These are phyloP conservation scores for Cyclargus thomasi DNA, from an alignment of 1,140 invertebrate species.

Conservation along the genomic window DNA sequence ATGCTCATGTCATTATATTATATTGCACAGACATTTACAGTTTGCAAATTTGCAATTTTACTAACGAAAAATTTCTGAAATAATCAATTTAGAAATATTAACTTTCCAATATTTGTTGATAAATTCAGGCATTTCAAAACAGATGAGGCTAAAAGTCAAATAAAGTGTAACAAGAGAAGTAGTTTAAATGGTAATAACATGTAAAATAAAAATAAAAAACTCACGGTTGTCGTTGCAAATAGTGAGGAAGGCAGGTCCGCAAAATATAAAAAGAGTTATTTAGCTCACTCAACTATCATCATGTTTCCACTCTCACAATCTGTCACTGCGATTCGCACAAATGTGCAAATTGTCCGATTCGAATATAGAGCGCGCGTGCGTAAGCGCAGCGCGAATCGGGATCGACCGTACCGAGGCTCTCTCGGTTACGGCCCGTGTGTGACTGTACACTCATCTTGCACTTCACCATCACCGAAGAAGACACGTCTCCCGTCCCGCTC, in stretches of 20 bases:
- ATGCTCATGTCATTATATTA: no score
- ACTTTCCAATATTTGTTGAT: no score
- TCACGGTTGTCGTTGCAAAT: slow-evolving; percentile 31
- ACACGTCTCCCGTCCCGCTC: slow-evolving; percentile 53
- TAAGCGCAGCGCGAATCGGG: slow-evolving; percentile 60
- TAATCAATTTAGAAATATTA: no score
- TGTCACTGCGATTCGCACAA: slow-evolving; percentile 8
- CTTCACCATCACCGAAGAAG: slow-evolving; percentile 72
- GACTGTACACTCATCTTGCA: slow-evolving; percentile 72
- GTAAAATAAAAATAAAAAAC: slow-evolving; percentile 14
- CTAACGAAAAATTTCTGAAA: no score
- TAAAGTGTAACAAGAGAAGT: no score
- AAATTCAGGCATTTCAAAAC: no score
- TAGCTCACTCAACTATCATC: slow-evolving; percentile 39
- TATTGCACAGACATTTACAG: no score
- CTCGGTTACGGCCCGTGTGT: slow-evolving; percentile 69
- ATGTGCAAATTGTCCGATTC: slow-evolving; percentile 28
- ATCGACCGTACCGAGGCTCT: slow-evolving; percentile 55
- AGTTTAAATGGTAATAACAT: no score
- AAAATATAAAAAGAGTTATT: slow-evolving; percentile 31
- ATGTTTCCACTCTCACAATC: slow-evolving; percentile 34
- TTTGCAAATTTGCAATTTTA: no score
- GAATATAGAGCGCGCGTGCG: slow-evolving; percentile 53
- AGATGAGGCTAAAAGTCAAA: no score
- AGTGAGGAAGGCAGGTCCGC: slow-evolving; percentile 21